A percentile compares a stretch with the other conserved stretches of the same genome.
phyloP scores from a whole-genome alignment of 2,113 vertebrate genomes.

The Rhodinocichla rosea region DNA sequence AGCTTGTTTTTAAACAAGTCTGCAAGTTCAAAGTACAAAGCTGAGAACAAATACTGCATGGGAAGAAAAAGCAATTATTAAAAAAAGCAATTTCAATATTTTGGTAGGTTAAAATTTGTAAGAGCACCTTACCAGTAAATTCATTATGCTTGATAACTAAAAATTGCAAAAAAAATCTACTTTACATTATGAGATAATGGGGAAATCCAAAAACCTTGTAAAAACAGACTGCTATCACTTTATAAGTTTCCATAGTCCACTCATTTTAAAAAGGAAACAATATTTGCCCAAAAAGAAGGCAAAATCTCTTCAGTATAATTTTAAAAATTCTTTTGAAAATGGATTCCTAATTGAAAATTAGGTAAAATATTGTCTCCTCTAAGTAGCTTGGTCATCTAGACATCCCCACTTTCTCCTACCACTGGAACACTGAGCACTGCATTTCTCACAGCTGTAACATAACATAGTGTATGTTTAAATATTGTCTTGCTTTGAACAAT shows the following conservation, averaged over 20 bases:
- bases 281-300: neutral
- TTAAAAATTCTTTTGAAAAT: neutral
- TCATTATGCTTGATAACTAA: neutral
- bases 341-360: neutral
- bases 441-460: neutral
- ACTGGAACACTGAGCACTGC: neutral
- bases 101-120: neutral
- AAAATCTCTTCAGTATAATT: neutral
- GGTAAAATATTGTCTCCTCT: neutral
- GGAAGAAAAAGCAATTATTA: neutral
- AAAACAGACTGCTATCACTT: neutral
- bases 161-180: neutral
- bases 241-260: neutral
- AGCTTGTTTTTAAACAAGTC: neutral
- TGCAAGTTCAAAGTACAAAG: neutral
- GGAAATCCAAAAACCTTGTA: neutral
- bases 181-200: neutral
- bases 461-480: neutral
- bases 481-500: neutral
- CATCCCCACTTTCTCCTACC: neutral
- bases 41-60: neutral
- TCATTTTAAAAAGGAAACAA: neutral
- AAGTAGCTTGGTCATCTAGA: neutral
- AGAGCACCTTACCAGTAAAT: neutral
- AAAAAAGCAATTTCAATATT: neutral